Evolutionary conservation across 2,113 vertebrate genomes (phyloP).

Genomic region (Semnopithecus entellus): DNA sequence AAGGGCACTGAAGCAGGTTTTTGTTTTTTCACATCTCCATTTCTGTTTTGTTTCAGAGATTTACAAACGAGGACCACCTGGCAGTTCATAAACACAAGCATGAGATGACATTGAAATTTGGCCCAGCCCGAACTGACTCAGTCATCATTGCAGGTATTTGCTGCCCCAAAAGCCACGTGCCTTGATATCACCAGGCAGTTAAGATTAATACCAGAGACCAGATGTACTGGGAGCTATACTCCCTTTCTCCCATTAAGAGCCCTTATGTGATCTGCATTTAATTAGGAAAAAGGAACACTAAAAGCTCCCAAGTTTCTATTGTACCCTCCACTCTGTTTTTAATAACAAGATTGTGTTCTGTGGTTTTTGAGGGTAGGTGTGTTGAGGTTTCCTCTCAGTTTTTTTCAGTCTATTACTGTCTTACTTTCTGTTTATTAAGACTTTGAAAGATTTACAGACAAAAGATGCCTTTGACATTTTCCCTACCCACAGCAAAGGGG

Average conservation of each 20-base stretch:
- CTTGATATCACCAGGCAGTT: slow-evolving; percentile 71
- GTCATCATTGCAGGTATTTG: slow-evolving; percentile 97
- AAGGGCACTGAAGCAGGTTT: slow-evolving; percentile 49
- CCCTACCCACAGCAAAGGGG: slow-evolving; percentile 44
- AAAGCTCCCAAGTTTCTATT: slow-evolving; percentile 74
- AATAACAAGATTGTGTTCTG: slow-evolving; percentile 72
- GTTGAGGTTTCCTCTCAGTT: slow-evolving; percentile 42
- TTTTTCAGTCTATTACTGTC: slow-evolving; percentile 15
- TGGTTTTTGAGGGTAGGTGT: slow-evolving; percentile 34
- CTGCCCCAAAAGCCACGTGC: slow-evolving; percentile 55
- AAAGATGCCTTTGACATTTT: slow-evolving; percentile 58
- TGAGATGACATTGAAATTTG: slow-evolving; percentile 98
- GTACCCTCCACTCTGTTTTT: slow-evolving; percentile 60
- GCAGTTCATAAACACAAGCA: slow-evolving; percentile 99
- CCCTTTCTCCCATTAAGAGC: slow-evolving; percentile 74
- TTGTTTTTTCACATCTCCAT: slow-evolving; percentile 53
- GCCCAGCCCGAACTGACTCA: slow-evolving; percentile 95
- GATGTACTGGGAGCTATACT: slow-evolving; percentile 76
- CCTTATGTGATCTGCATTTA: slow-evolving; percentile 83
- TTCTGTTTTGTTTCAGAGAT: slow-evolving; percentile 90
- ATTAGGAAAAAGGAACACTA: slow-evolving; percentile 75
- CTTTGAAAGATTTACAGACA: slow-evolving; percentile 77
- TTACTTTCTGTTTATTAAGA: slow-evolving; percentile 73
- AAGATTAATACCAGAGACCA: slow-evolving; percentile 82
- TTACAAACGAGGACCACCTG: slow-evolving; percentile 99